A percentile compares a stretch with the other conserved stretches of the same genome.
Evolutionary conservation across 2,888 invertebrate species (phyloP).

Genomic region (Ypsolopha scabrella): DNA sequence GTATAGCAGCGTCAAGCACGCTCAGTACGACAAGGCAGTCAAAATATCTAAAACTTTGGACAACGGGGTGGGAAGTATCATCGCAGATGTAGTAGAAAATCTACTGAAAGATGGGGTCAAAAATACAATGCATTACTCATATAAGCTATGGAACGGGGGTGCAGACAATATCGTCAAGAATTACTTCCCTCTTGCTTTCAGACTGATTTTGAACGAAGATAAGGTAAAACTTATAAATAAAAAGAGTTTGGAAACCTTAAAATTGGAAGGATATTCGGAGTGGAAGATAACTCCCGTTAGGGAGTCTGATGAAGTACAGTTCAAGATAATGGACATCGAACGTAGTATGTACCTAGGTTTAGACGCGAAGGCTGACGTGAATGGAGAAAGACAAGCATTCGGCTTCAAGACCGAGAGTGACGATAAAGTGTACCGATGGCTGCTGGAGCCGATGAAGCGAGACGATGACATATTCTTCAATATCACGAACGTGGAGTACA

Average conservation of each 20-base stretch:
- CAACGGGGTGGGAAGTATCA: slow-evolving; percentile 7
- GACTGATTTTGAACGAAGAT: slow-evolving; percentile 16
- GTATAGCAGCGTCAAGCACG: slow-evolving; percentile 13
- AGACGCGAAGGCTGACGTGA: slow-evolving; percentile 12
- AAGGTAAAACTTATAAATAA: slow-evolving; percentile 19
- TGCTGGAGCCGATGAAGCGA: slow-evolving; percentile 18
- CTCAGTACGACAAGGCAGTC: slow-evolving; percentile 18
- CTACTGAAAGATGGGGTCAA: slow-evolving; percentile 14
- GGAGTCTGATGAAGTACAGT: slow-evolving; percentile 17
- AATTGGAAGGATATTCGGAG: slow-evolving; percentile 13
- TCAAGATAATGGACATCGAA: slow-evolving; percentile 21
- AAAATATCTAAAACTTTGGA: slow-evolving; percentile 15
- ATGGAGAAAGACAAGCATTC: slow-evolving; percentile 19
- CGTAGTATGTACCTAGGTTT: slow-evolving; percentile 21
- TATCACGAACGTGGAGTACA: slow-evolving; percentile 19
- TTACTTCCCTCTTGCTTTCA: slow-evolving; percentile 19
- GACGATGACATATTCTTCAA: slow-evolving; percentile 18
- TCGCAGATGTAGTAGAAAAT: slow-evolving; percentile 15
- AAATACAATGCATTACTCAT: slow-evolving; percentile 18
- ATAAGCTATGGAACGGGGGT: slow-evolving; percentile 19
- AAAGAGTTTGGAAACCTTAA: slow-evolving; percentile 17
- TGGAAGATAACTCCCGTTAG: slow-evolving; percentile 24
- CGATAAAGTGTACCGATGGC: slow-evolving; percentile 15
- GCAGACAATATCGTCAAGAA: slow-evolving; percentile 14
- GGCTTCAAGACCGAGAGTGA: slow-evolving; percentile 14